Percentiles rank a stretch among this genome's conserved stretches.
These are phyloP conservation scores for Semnornis frantzii DNA, from an alignment of 2,113 vertebrate genomes.

Conservation along the genomic window DNA sequence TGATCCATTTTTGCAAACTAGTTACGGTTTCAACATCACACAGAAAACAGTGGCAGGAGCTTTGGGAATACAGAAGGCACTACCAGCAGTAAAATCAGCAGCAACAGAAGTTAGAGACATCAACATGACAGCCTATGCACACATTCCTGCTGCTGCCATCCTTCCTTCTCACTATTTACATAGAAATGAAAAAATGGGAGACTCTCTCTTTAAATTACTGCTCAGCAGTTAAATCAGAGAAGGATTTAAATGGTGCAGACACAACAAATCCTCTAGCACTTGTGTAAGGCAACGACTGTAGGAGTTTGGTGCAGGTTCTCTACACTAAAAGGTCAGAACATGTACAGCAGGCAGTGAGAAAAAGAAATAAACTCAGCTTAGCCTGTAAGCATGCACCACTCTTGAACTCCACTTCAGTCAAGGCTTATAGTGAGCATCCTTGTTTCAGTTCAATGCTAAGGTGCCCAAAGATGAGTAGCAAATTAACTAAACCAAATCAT, in stretches of 20 bases:
- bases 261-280: not conserved
- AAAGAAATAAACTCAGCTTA: not conserved
- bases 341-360: not conserved
- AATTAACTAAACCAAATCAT: too few species aligned
- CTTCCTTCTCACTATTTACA: not conserved
- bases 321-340: not conserved
- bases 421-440: not conserved
- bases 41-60: slow-evolving; percentile 25
- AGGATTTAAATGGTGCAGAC: not conserved
- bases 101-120: slow-evolving; percentile 7
- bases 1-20: slow-evolving; percentile 57
- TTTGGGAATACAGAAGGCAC: slow-evolving; percentile 24
- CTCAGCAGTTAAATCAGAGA: not conserved
- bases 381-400: not conserved
- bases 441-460: not conserved
- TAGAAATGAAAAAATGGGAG: not conserved
- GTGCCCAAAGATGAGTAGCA: not conserved
- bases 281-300: not conserved
- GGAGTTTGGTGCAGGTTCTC: not conserved
- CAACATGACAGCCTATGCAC: not conserved
- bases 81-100: not conserved
- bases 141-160: not conserved
- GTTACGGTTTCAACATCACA: slow-evolving; percentile 38
- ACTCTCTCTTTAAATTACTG: not conserved
- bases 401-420: not conserved